Percentiles rank a stretch among this genome's conserved stretches.
Conservation (phyloP, 2,888 invertebrate species). For the Ecdyonurus torrentis region DNA sequence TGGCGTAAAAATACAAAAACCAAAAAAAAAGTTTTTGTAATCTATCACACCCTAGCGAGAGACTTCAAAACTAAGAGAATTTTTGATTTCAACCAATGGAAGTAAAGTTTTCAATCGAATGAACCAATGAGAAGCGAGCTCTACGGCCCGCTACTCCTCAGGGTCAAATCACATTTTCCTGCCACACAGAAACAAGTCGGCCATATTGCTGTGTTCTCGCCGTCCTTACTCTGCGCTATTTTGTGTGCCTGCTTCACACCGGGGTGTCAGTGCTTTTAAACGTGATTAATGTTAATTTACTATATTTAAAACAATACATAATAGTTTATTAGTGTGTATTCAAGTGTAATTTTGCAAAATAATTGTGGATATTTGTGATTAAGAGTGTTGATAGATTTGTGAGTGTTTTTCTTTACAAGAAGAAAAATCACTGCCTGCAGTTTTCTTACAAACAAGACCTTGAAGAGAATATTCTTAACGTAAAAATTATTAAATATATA, state of each 20-base stretch:
- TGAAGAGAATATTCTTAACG: background rate
- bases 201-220: slow-evolving; percentile 4
- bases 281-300: background rate
- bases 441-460: background rate
- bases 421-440: background rate
- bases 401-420: background rate
- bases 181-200: slow-evolving; percentile 4
- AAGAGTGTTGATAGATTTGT: background rate
- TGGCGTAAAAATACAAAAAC: background rate
- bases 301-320: background rate
- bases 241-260: background rate
- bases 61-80: background rate
- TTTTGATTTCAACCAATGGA: background rate
- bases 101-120: background rate
- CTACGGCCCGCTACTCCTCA: background rate
- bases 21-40: background rate
- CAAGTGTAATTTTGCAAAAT: background rate
- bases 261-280: slow-evolving; percentile 1
- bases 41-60: background rate
- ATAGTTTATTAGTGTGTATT: background rate
- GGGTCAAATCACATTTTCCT: slow-evolving; percentile 2
- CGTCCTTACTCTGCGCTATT: slow-evolving; percentile 1
- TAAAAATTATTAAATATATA: background rate
- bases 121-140: background rate
- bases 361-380: background rate